Conservation (phyloP, 2,888 invertebrate genomes). For the Hirtodrosophila trivittata region DNA sequence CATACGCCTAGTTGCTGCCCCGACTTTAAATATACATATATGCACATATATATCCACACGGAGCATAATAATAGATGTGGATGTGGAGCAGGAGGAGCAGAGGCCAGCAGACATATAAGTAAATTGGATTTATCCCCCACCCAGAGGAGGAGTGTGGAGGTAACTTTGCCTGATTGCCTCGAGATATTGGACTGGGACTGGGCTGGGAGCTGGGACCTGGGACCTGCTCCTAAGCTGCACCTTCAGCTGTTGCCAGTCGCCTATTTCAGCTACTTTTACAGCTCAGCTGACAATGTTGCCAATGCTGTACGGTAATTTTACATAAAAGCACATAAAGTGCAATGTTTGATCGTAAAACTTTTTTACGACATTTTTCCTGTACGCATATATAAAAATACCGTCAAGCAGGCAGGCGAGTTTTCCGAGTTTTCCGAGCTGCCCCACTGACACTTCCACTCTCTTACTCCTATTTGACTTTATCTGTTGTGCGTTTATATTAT, state of each 20-base stretch:
- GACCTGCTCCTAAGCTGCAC: conserved; percentile 37
- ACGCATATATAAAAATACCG: conserved; percentile 73
- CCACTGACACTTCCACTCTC: background rate
- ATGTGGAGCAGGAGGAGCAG: background rate
- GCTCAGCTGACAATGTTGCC: conserved; percentile 78
- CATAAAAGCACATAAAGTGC: conserved; percentile 81
- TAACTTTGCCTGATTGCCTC: conserved; percentile 76
- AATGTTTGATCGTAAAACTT: conserved; percentile 80
- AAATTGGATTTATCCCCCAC: conserved; percentile 67
- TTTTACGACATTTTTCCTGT: conserved; percentile 80
- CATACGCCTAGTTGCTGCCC: conserved; percentile 37
- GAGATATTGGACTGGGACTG: conserved; percentile 59
- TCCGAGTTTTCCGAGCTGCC: conserved; percentile 21
- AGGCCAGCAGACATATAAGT: conserved; percentile 60
- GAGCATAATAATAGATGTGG: background rate
- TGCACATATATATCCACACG: no score
- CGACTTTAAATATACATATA: conserved; percentile 43
- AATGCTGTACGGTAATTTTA: conserved; percentile 78
- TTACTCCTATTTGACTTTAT: conserved; percentile 62
- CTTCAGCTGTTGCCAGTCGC: conserved; percentile 43
- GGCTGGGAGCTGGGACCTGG: conserved; percentile 30
- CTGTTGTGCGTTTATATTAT: conserved; percentile 72
- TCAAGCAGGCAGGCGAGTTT: conserved; percentile 51
- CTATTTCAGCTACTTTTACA: conserved; percentile 70
- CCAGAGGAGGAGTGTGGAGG: conserved; percentile 23